These are phyloP conservation scores for Drosophila monieri DNA, from an alignment of 2,888 invertebrate species.

Conservation along the genomic window DNA sequence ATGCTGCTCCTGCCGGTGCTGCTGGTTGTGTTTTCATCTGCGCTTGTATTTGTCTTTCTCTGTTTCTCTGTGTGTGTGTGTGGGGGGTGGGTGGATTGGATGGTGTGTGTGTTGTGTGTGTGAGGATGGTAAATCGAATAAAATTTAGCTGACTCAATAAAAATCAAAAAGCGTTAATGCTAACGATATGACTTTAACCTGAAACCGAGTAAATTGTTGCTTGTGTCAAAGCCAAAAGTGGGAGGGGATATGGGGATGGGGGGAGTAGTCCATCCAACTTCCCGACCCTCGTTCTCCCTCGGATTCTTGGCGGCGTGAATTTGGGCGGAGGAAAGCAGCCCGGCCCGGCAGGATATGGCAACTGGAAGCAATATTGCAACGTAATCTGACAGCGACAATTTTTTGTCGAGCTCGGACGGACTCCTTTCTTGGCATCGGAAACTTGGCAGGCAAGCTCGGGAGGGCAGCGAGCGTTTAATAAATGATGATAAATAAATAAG, in stretches of 20 bases:
- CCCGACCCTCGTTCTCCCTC: constrained; percentile 16
- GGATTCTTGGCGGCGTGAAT: constrained; percentile 35
- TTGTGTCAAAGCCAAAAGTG: constrained; percentile 72
- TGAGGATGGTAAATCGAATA: constrained; percentile 80
- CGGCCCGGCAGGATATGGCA: constrained; percentile 72
- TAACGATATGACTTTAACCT: constrained; percentile 83
- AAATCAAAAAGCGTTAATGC: constrained; percentile 84
- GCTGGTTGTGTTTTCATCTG: constrained; percentile 8
- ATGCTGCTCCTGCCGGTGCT: constrained; percentile 34
- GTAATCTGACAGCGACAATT: constrained; percentile 78
- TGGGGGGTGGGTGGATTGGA: neutral
- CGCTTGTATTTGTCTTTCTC: constrained; percentile 34
- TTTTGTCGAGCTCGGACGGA: constrained; percentile 42
- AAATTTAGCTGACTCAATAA: constrained; percentile 84
- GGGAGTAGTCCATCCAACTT: neutral
- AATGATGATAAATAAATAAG: constrained; percentile 74
- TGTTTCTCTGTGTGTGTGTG: neutral
- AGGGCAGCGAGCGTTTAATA: constrained; percentile 59
- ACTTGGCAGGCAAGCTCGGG: constrained; percentile 38
- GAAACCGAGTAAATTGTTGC: constrained; percentile 79
- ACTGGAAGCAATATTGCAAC: constrained; percentile 77
- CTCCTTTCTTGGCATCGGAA: constrained; percentile 58
- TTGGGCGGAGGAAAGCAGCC: constrained; percentile 64
- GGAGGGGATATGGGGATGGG: neutral
- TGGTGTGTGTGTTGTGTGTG: constrained; percentile 32